These are phyloP conservation scores for Vesta saturnalis DNA, from an alignment of 2,888 invertebrate genomes.

Conservation along the genomic window DNA sequence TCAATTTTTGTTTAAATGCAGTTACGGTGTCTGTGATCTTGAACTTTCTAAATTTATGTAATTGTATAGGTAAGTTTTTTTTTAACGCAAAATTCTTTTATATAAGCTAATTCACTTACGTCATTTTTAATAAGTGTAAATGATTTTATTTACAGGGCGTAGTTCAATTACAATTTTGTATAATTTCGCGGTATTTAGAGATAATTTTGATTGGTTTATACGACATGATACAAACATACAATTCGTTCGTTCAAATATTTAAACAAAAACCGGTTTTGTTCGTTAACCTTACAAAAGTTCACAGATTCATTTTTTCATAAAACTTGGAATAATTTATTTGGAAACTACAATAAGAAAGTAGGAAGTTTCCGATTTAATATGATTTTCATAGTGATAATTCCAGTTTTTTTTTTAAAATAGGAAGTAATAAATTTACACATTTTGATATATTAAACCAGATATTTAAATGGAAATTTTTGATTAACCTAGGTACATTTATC, in stretches of 20 bases:
- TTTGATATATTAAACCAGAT: too few species aligned
- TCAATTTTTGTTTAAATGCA: constrained; percentile 11
- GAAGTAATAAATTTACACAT: constrained; percentile 4
- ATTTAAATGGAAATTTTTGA: too few species aligned
- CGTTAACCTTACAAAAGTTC: too few species aligned
- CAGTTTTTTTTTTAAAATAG: background rate
- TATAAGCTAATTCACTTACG: constrained; percentile 8
- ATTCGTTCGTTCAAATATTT: background rate
- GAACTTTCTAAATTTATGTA: constrained; percentile 22
- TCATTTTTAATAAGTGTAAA: background rate
- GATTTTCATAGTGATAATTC: too few species aligned
- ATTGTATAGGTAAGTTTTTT: constrained; percentile 26
- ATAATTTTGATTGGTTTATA: background rate
- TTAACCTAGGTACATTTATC: too few species aligned
- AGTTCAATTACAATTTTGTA: too few species aligned
- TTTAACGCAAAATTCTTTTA: background rate
- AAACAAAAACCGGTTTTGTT: background rate
- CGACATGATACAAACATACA: background rate
- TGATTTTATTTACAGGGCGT: too few species aligned
- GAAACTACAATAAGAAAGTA: background rate
- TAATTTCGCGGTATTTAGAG: background rate
- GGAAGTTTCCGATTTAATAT: background rate
- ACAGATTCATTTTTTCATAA: too few species aligned
- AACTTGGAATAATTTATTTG: too few species aligned
- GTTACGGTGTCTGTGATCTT: constrained; percentile 31